These are phyloP conservation scores for Gasteruption jaculator DNA, from an alignment of 2,888 invertebrate genomes.

Conservation along the genomic window DNA sequence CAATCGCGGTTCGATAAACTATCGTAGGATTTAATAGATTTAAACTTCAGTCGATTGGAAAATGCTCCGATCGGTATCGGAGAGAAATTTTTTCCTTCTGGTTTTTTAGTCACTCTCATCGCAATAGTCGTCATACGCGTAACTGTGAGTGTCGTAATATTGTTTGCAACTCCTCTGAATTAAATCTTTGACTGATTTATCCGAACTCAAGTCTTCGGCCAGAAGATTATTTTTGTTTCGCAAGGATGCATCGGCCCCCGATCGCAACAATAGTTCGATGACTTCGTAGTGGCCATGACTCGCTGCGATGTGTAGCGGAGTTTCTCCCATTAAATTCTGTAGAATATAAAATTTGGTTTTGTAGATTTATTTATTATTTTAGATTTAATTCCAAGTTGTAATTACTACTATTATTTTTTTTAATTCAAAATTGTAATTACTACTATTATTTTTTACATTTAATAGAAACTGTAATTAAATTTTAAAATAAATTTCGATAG, in stretches of 20 bases:
- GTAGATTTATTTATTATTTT: slow-evolving; percentile 3
- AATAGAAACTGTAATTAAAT: neutral
- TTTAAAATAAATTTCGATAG: neutral
- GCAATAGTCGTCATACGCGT: slow-evolving; percentile 47
- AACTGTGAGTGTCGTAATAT: slow-evolving; percentile 31
- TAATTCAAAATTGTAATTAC: neutral
- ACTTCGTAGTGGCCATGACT: slow-evolving; percentile 59
- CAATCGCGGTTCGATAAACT: no score
- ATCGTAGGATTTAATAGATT: no score
- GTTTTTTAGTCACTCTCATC: slow-evolving; percentile 49
- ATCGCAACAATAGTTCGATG: slow-evolving; percentile 55
- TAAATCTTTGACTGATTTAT: slow-evolving; percentile 45
- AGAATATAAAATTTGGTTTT: slow-evolving; percentile 13
- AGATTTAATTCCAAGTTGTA: neutral
- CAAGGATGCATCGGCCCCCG: slow-evolving; percentile 53
- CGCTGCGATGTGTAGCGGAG: slow-evolving; percentile 61
- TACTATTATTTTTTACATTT: no score
- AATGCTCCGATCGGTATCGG: no score
- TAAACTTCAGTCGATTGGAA: no score
- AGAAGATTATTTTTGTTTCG: slow-evolving; percentile 55
- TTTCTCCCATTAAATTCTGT: slow-evolving; percentile 65
- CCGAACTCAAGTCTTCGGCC: slow-evolving; percentile 56
- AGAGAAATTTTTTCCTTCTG: neutral
- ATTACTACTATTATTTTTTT: slow-evolving; percentile 8
- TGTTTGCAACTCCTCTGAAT: slow-evolving; percentile 40